Evolutionary conservation across 2,113 vertebrate species (phyloP).

Genomic region (Varanus salvator): DNA sequence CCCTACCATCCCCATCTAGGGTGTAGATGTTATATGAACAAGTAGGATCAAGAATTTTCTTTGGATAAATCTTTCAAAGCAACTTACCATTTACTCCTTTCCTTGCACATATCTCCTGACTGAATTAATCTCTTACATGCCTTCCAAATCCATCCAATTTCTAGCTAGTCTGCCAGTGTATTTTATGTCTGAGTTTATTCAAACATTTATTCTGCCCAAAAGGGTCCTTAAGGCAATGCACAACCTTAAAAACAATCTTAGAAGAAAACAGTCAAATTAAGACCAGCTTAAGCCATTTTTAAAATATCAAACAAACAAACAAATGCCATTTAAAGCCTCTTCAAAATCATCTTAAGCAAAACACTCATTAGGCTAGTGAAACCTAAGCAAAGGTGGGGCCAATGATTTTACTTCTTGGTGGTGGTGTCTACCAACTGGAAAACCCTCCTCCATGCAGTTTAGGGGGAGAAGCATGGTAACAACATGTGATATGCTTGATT

Average conservation of each 20-base stretch:
- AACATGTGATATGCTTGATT: not conserved
- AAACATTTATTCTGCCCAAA: not conserved
- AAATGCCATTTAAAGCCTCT: not conserved
- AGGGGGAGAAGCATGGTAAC: too few relatives aligned
- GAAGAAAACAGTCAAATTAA: not conserved
- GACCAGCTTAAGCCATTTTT: not conserved
- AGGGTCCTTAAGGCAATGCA: too few relatives aligned
- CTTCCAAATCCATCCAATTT: not conserved
- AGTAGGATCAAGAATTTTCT: not conserved
- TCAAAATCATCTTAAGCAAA: not conserved
- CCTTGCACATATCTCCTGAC: not conserved
- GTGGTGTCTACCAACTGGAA: too few relatives aligned
- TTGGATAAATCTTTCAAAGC: not conserved
- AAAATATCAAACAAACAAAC: too few relatives aligned
- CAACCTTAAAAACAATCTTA: not conserved
- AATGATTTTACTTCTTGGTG: not conserved
- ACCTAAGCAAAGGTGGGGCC: not conserved
- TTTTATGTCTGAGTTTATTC: not conserved
- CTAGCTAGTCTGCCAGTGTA: not conserved
- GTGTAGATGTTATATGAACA: too few relatives aligned
- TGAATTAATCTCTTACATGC: not conserved
- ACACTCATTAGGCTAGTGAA: not conserved
- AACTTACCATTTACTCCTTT: not conserved
- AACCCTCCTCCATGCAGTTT: too few relatives aligned
- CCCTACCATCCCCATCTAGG: too few relatives aligned